Percentiles rank a stretch among this genome's conserved stretches.
phyloP scores from a whole-genome alignment of 2,113 vertebrate species.

The Terrapene triunguis region DNA sequence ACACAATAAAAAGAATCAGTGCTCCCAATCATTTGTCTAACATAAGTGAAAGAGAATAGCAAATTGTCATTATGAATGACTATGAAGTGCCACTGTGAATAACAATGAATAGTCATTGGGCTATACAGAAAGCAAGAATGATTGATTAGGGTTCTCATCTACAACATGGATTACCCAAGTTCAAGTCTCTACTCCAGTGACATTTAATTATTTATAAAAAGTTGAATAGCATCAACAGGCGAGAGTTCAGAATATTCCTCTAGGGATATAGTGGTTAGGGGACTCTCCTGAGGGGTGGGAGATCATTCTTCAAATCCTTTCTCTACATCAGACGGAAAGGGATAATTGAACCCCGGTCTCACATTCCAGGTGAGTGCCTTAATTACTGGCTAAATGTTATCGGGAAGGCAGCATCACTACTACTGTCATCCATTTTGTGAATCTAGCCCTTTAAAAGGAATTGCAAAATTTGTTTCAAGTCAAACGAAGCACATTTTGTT shows the following conservation, averaged over 20 bases:
- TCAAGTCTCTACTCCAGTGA: not conserved
- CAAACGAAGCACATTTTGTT: no score
- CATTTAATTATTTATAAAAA: not conserved
- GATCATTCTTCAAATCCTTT: no score
- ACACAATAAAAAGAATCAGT: not conserved
- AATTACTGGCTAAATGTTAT: not conserved
- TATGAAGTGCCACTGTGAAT: not conserved
- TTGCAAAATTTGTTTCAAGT: no score
- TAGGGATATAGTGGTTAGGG: no score
- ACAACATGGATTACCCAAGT: not conserved
- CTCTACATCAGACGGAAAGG: not conserved
- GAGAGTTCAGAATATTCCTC: not conserved
- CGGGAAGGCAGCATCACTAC: no score
- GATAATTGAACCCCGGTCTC: not conserved
- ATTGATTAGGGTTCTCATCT: not conserved
- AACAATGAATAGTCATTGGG: not conserved
- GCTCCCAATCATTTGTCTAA: not conserved
- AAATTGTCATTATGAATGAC: not conserved
- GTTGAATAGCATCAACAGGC: not conserved
- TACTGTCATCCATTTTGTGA: not conserved
- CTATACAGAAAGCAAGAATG: not conserved
- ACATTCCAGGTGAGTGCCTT: not conserved
- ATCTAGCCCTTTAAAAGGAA: not conserved
- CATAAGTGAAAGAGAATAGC: not conserved
- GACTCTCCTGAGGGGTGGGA: not conserved